phyloP scores from a whole-genome alignment of 2,797 vertebrate genomes.

The Knipowitschia caucasica region DNA sequence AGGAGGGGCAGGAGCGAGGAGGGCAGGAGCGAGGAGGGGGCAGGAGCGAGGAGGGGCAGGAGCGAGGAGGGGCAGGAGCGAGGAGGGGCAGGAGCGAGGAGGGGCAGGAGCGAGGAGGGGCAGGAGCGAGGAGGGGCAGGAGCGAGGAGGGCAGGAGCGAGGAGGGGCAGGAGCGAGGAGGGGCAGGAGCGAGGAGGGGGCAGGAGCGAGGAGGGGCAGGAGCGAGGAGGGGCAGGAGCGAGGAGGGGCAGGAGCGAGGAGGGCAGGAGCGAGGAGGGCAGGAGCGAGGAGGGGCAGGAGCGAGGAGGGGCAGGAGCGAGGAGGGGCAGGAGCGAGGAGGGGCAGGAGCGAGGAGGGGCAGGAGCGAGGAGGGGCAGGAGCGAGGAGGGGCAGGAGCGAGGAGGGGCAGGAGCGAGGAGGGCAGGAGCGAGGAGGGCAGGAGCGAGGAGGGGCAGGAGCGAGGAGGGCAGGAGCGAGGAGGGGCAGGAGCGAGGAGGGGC shows the following conservation, averaged over 20 bases:
- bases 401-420: constrained; percentile 33
- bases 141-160: constrained; percentile 31
- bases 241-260: constrained; percentile 32
- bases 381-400: constrained; percentile 33
- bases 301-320: constrained; percentile 32
- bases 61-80: constrained; percentile 31
- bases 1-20: constrained; percentile 35
- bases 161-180: constrained; percentile 36
- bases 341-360: constrained; percentile 29
- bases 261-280: no score
- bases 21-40: no score
- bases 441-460: constrained; percentile 28
- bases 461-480: constrained; percentile 35
- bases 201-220: constrained; percentile 28
- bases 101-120: constrained; percentile 32
- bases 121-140: no score
- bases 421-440: no score
- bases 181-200: no score
- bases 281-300: constrained; percentile 27
- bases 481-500: constrained; percentile 26
- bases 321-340: constrained; percentile 37
- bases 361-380: constrained; percentile 32
- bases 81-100: constrained; percentile 35
- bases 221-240: constrained; percentile 31
- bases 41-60: constrained; percentile 28